Percentiles rank a stretch among this genome's conserved stretches.
phyloP scores from a whole-genome alignment of 2,113 vertebrate species.

The Psephotus haematonotus region DNA sequence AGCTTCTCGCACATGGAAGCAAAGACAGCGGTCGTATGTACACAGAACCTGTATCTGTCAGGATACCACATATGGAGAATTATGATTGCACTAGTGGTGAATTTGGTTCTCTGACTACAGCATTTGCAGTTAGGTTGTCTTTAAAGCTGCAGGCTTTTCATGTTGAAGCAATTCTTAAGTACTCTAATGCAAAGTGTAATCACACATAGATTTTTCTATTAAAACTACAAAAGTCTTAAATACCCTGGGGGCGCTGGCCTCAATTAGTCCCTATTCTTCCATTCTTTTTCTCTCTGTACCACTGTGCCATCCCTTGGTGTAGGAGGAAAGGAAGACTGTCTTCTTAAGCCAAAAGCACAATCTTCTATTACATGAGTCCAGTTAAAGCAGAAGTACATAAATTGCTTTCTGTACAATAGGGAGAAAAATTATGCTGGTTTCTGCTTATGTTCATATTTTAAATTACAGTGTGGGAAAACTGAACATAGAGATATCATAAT shows the following conservation, averaged over 20 bases:
- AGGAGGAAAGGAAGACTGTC: background rate
- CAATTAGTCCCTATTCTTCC: slow-evolving; percentile 39
- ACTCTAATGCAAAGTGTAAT: slow-evolving; percentile 50
- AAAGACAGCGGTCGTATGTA: background rate
- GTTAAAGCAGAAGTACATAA: slow-evolving; percentile 48
- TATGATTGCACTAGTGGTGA: background rate
- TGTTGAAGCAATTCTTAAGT: slow-evolving; percentile 35
- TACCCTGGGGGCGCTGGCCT: slow-evolving; percentile 32
- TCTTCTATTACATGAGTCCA: slow-evolving; percentile 23
- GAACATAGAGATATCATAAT: background rate
- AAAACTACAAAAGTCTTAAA: slow-evolving; percentile 61
- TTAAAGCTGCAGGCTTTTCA: slow-evolving; percentile 1
- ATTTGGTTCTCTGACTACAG: background rate
- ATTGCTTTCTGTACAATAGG: slow-evolving; percentile 27
- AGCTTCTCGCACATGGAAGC: background rate
- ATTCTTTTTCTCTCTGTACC: slow-evolving; percentile 18
- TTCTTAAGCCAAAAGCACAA: slow-evolving; percentile 29
- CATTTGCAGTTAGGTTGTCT: background rate
- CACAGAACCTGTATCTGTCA: background rate
- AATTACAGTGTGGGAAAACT: background rate
- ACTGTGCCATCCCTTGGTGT: background rate
- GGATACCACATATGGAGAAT: background rate
- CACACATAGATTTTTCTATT: slow-evolving; percentile 67
- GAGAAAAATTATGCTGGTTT: slow-evolving; percentile 35
- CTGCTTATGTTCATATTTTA: background rate